Base-by-base conservation (phyloP, 2,888 invertebrate species). In the Scaptomyza polygonia region DNA sequence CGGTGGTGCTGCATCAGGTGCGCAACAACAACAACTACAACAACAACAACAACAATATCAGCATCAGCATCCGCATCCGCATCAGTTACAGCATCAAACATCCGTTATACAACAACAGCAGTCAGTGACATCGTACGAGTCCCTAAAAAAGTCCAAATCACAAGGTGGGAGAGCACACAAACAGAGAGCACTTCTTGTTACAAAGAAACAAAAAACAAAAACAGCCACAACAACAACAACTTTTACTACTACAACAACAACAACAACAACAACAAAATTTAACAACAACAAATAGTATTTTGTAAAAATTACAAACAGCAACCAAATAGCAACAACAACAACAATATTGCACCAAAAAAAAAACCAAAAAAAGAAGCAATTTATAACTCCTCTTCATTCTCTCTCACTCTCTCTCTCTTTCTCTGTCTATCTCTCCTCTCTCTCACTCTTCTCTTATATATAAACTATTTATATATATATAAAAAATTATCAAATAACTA, bases 81-180 rank as follows among this genome's bases (percentile, higher is more conserved):
- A 72, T 79, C 67, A 74, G 69, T 69, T 76, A 72, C 68, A 67
- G 73, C 85, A 83, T 84, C 87, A 82, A 78, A 77, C 86, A 79
- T 86, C 87, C 67, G 79, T 77, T 62, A 81, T 86, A 72, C 86
- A 82, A 73, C 89, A 87, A 75, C 89, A 90, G 77, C 89, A 88
- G 74, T 86, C 87, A 77, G 80, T 86, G 75, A 85, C 89, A 77
- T 86, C 89, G 75, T 88, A 77, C 88, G 95, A 95, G 88, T 93
- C 94, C 83, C 94, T 96, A 92, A 95, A 96, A 92, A 96, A 97
- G 92, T 96, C 96, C 92, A 96, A 97, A 93, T 96, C 96, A 93
- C 97, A 97, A 96, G 97, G 97, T 96, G 97, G 96, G 94, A 95
- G 96, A 95, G 96, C 79, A 88, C 79, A 88, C 83, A 75, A 77